Base-by-base conservation (phyloP, 1,140 invertebrate genomes). In the Lasioglossum albipes region DNA sequence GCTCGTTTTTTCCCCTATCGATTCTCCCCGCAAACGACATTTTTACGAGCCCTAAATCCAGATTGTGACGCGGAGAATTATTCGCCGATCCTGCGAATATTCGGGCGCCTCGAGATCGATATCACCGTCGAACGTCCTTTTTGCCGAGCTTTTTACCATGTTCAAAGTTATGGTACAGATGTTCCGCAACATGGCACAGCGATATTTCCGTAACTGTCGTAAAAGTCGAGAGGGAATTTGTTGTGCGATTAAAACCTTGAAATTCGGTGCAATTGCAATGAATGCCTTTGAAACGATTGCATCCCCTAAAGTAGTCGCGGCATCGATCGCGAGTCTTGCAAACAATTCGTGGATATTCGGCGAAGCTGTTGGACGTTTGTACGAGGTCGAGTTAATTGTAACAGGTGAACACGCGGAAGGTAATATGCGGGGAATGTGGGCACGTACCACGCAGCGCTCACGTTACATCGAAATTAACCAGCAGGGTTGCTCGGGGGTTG, bases 1-100 rank as follows among this genome's bases (percentile, higher is more conserved):
- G 70, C 77, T 74, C 77, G 62, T 66, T 79, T 79, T 79, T 79
- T 59, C 18, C 36, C 71, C 52, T 74, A 66, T 79, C 71, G 62
- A 66, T 79, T 59, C 62, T 66, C 77, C 27, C 52, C 71, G 62
- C 70, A 54, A 79, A 79, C 71, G 77, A 79, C 77, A 74, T 57
- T 79, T 79, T 79, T 79, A 79, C 77, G 77, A 79, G 41, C 77
- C 70, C 71, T 74, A 79, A 79, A 79, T 79, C 62, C 77, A 79
- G 68, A n/a, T 49, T 31, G 36, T 66, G 70, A 67, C 77, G 70
- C 61, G 42, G 49, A 66, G 62, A 79, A 79, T 79, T 79, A 79
- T 74, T 79, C 71, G 77, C 10, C 62, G 59, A 79, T 79, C 62
- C 61, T 31, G 22, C 62, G 52, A 49, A 62, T 22, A 52, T 79